phyloP scores from a whole-genome alignment of 2,888 invertebrate species.

The Andricus curvator region DNA sequence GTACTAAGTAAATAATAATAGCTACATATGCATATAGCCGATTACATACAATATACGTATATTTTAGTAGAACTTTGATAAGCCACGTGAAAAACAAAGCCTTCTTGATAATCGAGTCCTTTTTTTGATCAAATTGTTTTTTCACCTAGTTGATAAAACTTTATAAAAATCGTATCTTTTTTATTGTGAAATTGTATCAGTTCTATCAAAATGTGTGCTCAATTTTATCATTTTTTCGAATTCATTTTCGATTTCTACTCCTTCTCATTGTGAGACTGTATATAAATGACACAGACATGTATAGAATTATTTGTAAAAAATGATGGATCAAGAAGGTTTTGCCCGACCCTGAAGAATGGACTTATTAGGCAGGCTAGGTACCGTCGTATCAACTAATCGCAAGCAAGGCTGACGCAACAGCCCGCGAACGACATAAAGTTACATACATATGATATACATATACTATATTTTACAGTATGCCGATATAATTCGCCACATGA shows the following conservation, averaged over 20 bases:
- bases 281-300: constrained; percentile 36
- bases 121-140: constrained; percentile 3
- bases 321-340: constrained; percentile 57
- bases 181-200: not conserved
- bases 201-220: not conserved
- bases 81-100: constrained; percentile 53
- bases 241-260: not conserved
- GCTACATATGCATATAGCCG: constrained; percentile 73
- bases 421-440: constrained; percentile 52
- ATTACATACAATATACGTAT: constrained; percentile 72
- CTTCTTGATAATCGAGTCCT: constrained; percentile 50
- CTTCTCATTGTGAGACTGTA: constrained; percentile 16
- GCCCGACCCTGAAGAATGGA: constrained; percentile 55
- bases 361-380: constrained; percentile 66
- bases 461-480: constrained; percentile 67
- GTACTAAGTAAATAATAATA: constrained; percentile 71
- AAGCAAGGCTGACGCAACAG: constrained; percentile 58
- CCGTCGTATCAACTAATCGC: constrained; percentile 64
- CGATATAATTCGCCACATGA: constrained; percentile 58
- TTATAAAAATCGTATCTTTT: not conserved
- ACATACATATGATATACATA: constrained; percentile 57
- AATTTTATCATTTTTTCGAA: constrained; percentile 1
- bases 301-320: constrained; percentile 31
- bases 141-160: not conserved
- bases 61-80: constrained; percentile 76